Percentiles rank a stretch among this genome's conserved stretches.
These are phyloP conservation scores for Alcedo atthis DNA, from an alignment of 2,797 vertebrate species.

Conservation along the genomic window DNA sequence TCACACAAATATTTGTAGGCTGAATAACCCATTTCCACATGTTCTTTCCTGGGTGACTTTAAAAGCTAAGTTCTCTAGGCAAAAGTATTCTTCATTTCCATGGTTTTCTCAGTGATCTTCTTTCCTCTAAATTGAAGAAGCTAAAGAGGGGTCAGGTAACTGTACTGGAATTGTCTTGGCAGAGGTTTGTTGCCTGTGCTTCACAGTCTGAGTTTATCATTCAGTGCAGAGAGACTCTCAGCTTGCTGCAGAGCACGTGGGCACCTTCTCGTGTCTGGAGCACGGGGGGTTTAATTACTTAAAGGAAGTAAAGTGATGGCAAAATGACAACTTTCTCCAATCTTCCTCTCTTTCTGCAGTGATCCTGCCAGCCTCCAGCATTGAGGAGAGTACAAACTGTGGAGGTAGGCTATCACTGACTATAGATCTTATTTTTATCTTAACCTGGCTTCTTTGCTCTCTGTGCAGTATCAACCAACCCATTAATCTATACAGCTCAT, in stretches of 20 bases:
- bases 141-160: slow-evolving; percentile 13
- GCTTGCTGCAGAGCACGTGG: background rate
- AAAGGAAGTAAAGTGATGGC: slow-evolving; percentile 2
- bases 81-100: background rate
- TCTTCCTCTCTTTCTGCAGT: slow-evolving; percentile 80
- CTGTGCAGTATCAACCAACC: slow-evolving; percentile 58
- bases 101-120: background rate
- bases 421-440: slow-evolving; percentile 66
- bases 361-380: slow-evolving; percentile 95
- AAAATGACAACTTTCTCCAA: slow-evolving; percentile 44
- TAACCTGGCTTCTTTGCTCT: slow-evolving; percentile 52
- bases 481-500: slow-evolving; percentile 64
- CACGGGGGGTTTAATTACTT: slow-evolving; percentile 40
- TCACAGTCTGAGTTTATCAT: background rate
- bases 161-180: background rate
- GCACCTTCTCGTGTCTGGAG: background rate
- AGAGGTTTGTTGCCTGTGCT: background rate
- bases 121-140: background rate
- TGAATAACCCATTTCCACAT: background rate
- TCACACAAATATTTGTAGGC: background rate
- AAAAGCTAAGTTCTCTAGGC: slow-evolving; percentile 3
- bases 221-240: slow-evolving; percentile 9
- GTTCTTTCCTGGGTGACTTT: background rate
- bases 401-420: slow-evolving; percentile 85
- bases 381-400: slow-evolving; percentile 90